These are phyloP conservation scores for Coelopa pilipes DNA, from an alignment of 2,888 invertebrate genomes.

Conservation along the genomic window DNA sequence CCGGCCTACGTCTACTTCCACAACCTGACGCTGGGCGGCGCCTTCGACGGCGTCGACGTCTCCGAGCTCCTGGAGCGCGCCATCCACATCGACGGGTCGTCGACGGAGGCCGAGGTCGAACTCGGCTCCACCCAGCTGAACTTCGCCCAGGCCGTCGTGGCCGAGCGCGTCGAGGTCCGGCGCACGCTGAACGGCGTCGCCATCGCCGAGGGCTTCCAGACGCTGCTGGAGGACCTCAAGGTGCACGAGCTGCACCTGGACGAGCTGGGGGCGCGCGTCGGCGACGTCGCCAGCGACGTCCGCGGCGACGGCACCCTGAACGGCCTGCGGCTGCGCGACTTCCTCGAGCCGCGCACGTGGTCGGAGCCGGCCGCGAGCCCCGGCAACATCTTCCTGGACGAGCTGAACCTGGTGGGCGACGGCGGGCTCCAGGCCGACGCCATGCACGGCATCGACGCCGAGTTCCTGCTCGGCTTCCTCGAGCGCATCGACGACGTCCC, in stretches of 20 bases:
- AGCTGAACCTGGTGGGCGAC: conserved; percentile 50
- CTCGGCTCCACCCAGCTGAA: conserved; percentile 57
- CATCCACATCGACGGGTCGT: conserved; percentile 65
- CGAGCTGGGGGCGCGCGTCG: conserved; percentile 53
- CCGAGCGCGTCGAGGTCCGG: conserved; percentile 58
- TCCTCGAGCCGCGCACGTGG: conserved; percentile 56
- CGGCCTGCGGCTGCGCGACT: conserved; percentile 59
- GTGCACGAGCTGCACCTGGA: conserved; percentile 56
- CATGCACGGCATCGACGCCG: conserved; percentile 64
- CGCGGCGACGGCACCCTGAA: conserved; percentile 57
- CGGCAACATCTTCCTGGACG: conserved; percentile 55
- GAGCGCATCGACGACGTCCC: conserved; percentile 57
- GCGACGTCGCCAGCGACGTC: conserved; percentile 62
- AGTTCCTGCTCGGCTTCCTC: conserved; percentile 55
- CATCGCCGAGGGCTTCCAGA: conserved; percentile 52
- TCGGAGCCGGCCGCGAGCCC: conserved; percentile 38
- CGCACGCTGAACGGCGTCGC: conserved; percentile 63
- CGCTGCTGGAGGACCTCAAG: conserved; percentile 54
- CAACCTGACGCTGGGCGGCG: conserved; percentile 67
- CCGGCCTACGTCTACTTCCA: conserved; percentile 67
- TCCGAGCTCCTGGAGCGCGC: conserved; percentile 65
- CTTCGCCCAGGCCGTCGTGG: conserved; percentile 54
- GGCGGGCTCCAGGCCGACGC: conserved; percentile 54
- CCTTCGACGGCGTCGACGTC: conserved; percentile 66
- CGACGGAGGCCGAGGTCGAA: conserved; percentile 58